Evolutionary conservation across 2,888 invertebrate genomes (phyloP).

Genomic region (Cybosia mesomella): DNA sequence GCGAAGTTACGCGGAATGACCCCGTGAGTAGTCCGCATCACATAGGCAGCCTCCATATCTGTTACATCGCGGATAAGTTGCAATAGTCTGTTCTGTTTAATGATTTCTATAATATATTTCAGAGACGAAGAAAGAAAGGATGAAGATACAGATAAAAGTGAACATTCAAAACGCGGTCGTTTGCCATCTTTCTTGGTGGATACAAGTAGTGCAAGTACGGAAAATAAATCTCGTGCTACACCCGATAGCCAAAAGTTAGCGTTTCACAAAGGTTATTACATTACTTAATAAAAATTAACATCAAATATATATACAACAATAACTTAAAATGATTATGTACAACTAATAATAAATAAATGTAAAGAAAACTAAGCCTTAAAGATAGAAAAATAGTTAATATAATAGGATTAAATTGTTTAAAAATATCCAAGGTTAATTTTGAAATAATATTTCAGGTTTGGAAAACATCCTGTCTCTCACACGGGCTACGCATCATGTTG

Average conservation of each 20-base stretch:
- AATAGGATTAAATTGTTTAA: too few relatives aligned
- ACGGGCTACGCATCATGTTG: conserved; percentile 14
- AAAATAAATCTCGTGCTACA: conserved; percentile 71
- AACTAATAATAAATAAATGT: too few relatives aligned
- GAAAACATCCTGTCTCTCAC: conserved; percentile 35
- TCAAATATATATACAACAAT: too few relatives aligned
- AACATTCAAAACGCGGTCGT: conserved; percentile 59
- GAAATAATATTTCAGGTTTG: conserved; percentile 27
- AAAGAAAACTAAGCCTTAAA: too few relatives aligned
- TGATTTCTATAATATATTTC: conserved; percentile 21
- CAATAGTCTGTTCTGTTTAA: too few relatives aligned
- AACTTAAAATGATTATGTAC: too few relatives aligned
- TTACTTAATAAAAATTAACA: too few relatives aligned
- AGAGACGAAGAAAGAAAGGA: conserved; percentile 65
- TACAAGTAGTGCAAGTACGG: conserved; percentile 66
- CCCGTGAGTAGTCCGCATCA: too few relatives aligned
- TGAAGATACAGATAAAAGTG: conserved; percentile 59
- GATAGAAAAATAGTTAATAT: too few relatives aligned
- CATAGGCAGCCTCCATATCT: too few relatives aligned
- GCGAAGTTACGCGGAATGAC: too few relatives aligned
- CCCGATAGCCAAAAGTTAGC: conserved; percentile 69
- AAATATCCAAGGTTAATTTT: background rate
- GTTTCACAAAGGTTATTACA: conserved; percentile 58
- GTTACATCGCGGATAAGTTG: background rate
- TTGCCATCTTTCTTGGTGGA: conserved; percentile 68